Evolutionary conservation across 2,797 vertebrate species (phyloP).

Genomic region (Myiotriccus ornatus): DNA sequence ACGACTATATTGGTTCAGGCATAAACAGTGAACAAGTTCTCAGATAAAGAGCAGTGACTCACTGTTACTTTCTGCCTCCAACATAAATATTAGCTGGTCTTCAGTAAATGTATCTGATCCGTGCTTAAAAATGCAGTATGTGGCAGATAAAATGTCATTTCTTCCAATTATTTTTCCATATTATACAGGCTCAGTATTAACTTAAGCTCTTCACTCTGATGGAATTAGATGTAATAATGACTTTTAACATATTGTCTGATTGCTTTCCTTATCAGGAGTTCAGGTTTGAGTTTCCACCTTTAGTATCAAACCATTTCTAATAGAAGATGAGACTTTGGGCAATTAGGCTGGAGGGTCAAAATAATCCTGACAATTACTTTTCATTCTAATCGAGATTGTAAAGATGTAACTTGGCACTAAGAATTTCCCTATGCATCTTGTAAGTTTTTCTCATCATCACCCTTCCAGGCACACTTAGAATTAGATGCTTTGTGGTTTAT

Average conservation of each 20-base stretch:
- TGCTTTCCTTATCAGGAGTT: background rate
- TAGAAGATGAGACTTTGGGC: background rate
- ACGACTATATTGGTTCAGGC: background rate
- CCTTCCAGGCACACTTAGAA: conserved; percentile 17
- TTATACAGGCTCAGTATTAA: background rate
- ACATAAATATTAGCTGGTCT: conserved; percentile 2
- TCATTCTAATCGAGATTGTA: background rate
- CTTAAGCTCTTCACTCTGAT: background rate
- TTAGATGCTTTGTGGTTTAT: conserved; percentile 14
- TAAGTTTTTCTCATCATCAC: background rate
- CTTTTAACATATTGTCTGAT: background rate
- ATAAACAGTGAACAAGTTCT: background rate
- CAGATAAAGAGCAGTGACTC: background rate
- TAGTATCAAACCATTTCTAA: background rate
- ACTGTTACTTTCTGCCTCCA: background rate
- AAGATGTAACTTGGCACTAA: background rate
- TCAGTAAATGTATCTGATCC: background rate
- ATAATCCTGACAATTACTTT: conserved; percentile 18
- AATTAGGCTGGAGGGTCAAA: conserved; percentile 2
- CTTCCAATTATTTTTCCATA: background rate
- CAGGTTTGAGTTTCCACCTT: background rate
- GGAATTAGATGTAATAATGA: background rate
- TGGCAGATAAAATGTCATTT: background rate
- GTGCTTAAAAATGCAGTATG: background rate
- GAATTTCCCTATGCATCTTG: background rate